A percentile compares a stretch with the other conserved stretches of the same genome.
Conservation (phyloP, 2,797 vertebrate genomes). For the Stomatorhinus walkeri region DNA sequence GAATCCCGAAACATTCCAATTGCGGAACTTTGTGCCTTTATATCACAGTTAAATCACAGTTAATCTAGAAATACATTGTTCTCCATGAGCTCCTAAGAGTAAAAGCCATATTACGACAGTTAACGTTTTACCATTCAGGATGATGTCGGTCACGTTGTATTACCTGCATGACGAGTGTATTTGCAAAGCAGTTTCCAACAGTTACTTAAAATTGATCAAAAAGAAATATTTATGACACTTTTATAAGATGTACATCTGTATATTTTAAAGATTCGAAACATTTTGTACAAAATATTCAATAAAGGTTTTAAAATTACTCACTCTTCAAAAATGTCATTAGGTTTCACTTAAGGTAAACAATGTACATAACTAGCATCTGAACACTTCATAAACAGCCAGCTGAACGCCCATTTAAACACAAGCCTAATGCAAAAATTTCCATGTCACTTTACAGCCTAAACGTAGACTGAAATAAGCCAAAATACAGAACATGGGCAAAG, state of each 20-base stretch:
- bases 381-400: background rate
- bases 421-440: background rate
- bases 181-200: constrained; percentile 47
- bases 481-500: background rate
- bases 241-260: constrained; percentile 44
- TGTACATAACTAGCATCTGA: background rate
- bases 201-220: constrained; percentile 37
- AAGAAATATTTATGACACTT: constrained; percentile 41
- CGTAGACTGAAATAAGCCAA: background rate
- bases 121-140: background rate
- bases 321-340: background rate
- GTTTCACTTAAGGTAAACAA: background rate
- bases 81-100: constrained; percentile 8
- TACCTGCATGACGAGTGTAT: constrained; percentile 38
- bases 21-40: constrained; percentile 8
- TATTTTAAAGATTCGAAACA: constrained; percentile 35
- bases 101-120: constrained; percentile 16
- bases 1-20: background rate
- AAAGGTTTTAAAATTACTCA: constrained; percentile 29
- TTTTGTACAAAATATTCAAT: constrained; percentile 38
- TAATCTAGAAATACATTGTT: background rate
- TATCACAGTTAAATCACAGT: background rate
- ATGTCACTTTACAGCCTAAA: background rate
- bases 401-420: background rate
- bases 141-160: constrained; percentile 8